Evolutionary conservation across 2,797 vertebrate genomes (phyloP).

Genomic region (Champsocephalus esox): DNA sequence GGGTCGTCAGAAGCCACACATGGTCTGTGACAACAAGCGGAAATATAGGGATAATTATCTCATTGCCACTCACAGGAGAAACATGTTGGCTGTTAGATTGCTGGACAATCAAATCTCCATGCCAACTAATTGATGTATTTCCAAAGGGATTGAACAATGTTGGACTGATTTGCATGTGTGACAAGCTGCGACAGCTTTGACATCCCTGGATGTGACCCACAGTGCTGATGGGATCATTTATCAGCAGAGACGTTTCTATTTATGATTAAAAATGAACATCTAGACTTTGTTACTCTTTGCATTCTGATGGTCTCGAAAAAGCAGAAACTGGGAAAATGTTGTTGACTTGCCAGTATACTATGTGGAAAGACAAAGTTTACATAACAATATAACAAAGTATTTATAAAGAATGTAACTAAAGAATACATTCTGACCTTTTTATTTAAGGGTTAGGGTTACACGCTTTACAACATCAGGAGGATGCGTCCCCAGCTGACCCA

Average conservation of each 20-base stretch:
- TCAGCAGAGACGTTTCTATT: not conserved
- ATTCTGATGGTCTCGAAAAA: no score
- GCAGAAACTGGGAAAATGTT: no score
- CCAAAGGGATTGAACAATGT: slow-evolving; percentile 27
- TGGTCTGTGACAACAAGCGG: slow-evolving; percentile 6
- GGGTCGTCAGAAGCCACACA: not conserved
- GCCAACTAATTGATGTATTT: slow-evolving; percentile 56
- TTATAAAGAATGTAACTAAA: no score
- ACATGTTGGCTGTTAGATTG: slow-evolving; percentile 35
- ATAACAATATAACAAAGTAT: no score
- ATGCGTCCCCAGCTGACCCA: no score
- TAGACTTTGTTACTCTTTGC: not conserved
- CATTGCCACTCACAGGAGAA: slow-evolving; percentile 22
- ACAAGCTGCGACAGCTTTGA: slow-evolving; percentile 25
- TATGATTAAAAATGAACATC: not conserved
- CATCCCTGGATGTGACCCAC: slow-evolving; percentile 16
- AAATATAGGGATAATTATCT: slow-evolving; percentile 39
- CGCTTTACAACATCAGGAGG: no score
- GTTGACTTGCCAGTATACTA: no score
- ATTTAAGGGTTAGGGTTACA: no score
- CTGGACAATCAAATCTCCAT: slow-evolving; percentile 60
- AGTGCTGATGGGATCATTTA: not conserved
- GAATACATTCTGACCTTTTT: no score
- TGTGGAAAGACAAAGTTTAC: no score
- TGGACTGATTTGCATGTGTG: slow-evolving; percentile 44